Percentiles rank a stretch among this genome's conserved stretches.
Conservation (phyloP, 23 tunicate genomes). For the Ciona savignyi region DNA sequence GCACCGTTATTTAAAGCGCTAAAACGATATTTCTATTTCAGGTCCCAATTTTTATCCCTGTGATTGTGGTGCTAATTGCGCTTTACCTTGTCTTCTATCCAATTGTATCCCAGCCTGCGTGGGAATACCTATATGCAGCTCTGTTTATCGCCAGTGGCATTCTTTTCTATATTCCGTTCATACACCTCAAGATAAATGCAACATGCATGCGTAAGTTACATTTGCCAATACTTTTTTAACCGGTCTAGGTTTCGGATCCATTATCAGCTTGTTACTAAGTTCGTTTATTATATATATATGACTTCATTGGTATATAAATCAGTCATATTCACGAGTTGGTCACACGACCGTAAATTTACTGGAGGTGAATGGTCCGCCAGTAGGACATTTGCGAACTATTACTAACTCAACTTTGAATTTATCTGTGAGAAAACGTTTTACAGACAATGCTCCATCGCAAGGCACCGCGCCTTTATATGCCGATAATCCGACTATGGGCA, state of each 20-base stretch:
- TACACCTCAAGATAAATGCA: constrained; percentile 33
- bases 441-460: too few relatives aligned
- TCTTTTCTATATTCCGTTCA: constrained; percentile 59
- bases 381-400: too few relatives aligned
- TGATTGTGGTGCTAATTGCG: constrained; percentile 52
- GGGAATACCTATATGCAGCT: constrained; percentile 69
- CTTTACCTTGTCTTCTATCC: constrained; percentile 63
- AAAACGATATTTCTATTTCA: constrained; percentile 10
- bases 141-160: constrained; percentile 59
- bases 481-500: too few relatives aligned
- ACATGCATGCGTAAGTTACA: constrained; percentile 26
- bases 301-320: too few relatives aligned
- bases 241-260: not conserved
- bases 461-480: too few relatives aligned
- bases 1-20: not conserved
- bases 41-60: constrained; percentile 74
- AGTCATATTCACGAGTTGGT: too few relatives aligned
- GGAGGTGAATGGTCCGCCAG: too few relatives aligned
- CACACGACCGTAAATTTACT: too few relatives aligned
- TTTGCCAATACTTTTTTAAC: not conserved
- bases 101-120: constrained; percentile 58
- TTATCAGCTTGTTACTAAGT: not conserved
- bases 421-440: too few relatives aligned
- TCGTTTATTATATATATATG: too few relatives aligned
- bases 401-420: too few relatives aligned